phyloP scores from a whole-genome alignment of 2,888 invertebrate genomes.

The Gari tellinella region DNA sequence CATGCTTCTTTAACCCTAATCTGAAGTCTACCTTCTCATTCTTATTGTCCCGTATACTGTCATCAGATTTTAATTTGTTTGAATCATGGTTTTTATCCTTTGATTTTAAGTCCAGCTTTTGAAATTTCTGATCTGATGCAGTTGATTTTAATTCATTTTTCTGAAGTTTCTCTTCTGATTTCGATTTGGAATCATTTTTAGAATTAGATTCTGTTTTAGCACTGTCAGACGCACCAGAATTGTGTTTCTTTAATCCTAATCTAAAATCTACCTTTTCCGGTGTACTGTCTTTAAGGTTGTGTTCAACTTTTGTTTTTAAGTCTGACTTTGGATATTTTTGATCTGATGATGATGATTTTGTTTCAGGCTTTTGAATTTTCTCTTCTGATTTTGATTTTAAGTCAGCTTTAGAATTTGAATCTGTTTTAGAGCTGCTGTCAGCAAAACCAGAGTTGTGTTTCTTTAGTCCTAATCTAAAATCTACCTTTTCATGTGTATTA shows the following conservation, averaged over 20 bases:
- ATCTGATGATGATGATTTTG: too few species aligned
- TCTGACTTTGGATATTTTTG: too few species aligned
- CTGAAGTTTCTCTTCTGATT: conserved; percentile 16
- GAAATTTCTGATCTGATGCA: conserved; percentile 11
- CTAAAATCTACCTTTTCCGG: conserved; percentile 11
- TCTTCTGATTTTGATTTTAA: conserved; percentile 29
- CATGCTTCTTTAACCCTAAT: conserved; percentile 23
- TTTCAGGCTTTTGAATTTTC: conserved; percentile 18
- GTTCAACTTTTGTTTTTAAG: too few species aligned
- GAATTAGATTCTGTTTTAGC: background rate
- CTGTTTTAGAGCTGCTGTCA: too few species aligned
- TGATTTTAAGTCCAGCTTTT: conserved; percentile 13
- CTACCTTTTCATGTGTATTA: background rate
- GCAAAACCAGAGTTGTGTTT: too few species aligned
- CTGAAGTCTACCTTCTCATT: conserved; percentile 14
- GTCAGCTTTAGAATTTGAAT: conserved; percentile 9
- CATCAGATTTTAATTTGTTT: background rate
- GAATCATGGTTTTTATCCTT: conserved; percentile 15
- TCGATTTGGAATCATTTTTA: conserved; percentile 32
- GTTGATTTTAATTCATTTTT: conserved; percentile 26
- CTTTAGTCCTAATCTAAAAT: too few species aligned
- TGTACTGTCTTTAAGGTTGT: too few species aligned
- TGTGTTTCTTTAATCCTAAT: conserved; percentile 24
- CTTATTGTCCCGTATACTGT: too few species aligned
- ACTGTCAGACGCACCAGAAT: too few species aligned